These are phyloP conservation scores for Paramormyrops hopkinsi DNA, from an alignment of 2,797 vertebrate species.

Conservation along the genomic window DNA sequence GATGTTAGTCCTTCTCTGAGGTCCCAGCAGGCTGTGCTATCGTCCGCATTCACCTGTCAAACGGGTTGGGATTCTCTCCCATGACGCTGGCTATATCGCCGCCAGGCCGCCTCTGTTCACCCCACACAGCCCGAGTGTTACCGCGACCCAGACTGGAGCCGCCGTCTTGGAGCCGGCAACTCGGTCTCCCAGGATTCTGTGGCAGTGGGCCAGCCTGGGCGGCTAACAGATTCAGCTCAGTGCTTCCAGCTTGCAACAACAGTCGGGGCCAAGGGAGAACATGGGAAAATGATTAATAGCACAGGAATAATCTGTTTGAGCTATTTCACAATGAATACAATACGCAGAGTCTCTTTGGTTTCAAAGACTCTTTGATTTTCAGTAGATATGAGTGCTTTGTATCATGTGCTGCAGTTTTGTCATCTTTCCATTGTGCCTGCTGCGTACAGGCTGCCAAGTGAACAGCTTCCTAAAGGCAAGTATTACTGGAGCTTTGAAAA, in stretches of 20 bases:
- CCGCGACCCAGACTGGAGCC: constrained; percentile 5
- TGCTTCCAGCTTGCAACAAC: not conserved
- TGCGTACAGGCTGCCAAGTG: not conserved
- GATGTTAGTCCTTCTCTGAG: not conserved
- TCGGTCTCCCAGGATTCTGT: constrained; percentile 12
- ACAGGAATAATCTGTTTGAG: not conserved
- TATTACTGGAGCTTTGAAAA: not conserved
- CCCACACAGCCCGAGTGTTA: constrained; percentile 18
- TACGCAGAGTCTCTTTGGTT: not conserved
- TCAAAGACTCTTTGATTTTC: constrained; percentile 3
- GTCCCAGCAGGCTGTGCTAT: not conserved
- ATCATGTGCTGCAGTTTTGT: not conserved
- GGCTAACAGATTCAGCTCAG: constrained; percentile 10
- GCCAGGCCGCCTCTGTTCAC: not conserved
- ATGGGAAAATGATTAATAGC: constrained; percentile 24
- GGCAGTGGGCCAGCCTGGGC: constrained; percentile 14
- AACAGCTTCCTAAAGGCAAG: not conserved
- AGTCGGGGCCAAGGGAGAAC: not conserved
- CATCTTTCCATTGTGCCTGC: not conserved
- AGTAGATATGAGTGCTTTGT: not conserved
- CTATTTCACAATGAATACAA: not conserved
- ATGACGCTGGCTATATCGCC: not conserved
- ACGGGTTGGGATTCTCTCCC: not conserved
- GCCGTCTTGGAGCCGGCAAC: not conserved
- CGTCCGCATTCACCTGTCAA: not conserved